These are phyloP conservation scores for Drosophila tristis DNA, from an alignment of 1,140 invertebrate genomes.

Conservation along the genomic window DNA sequence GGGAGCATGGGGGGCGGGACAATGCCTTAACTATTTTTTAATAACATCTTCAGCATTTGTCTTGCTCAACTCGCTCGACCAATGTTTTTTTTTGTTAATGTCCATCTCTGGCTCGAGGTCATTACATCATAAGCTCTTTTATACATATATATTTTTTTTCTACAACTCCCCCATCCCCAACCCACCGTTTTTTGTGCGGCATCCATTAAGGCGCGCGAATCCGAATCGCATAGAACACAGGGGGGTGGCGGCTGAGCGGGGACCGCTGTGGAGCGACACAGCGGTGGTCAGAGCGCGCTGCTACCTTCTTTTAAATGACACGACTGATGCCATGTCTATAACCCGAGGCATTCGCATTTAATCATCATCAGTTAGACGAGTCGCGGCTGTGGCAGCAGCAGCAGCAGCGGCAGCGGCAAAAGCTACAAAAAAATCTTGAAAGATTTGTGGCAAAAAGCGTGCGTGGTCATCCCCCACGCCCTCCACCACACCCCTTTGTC, in stretches of 20 bases:
- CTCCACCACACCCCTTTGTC: constrained; percentile 5
- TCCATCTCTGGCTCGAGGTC: constrained; percentile 59
- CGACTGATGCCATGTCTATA: constrained; percentile 82
- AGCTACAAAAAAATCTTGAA: constrained; percentile 55
- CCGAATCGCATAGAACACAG: constrained; percentile 53
- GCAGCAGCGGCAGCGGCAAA: constrained; percentile 6
- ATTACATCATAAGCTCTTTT: constrained; percentile 82
- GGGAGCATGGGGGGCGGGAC: constrained; percentile 17
- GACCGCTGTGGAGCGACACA: constrained; percentile 10
- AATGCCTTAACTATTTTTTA: constrained; percentile 76
- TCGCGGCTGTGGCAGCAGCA: constrained; percentile 46
- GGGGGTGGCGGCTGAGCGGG: neutral
- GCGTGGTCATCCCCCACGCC: constrained; percentile 65
- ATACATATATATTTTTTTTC: constrained; percentile 18
- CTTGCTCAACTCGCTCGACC: constrained; percentile 71
- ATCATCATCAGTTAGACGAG: constrained; percentile 82
- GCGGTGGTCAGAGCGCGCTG: constrained; percentile 50
- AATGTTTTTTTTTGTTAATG: constrained; percentile 38
- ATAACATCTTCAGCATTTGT: constrained; percentile 83
- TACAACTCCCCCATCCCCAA: no score
- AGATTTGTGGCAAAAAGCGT: constrained; percentile 81
- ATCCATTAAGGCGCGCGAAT: constrained; percentile 79
- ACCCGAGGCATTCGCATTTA: constrained; percentile 80
- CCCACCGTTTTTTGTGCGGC: constrained; percentile 39
- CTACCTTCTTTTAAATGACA: constrained; percentile 83